Base-by-base conservation (phyloP, 2,797 vertebrate genomes). In the Notamacropus eugenii region DNA sequence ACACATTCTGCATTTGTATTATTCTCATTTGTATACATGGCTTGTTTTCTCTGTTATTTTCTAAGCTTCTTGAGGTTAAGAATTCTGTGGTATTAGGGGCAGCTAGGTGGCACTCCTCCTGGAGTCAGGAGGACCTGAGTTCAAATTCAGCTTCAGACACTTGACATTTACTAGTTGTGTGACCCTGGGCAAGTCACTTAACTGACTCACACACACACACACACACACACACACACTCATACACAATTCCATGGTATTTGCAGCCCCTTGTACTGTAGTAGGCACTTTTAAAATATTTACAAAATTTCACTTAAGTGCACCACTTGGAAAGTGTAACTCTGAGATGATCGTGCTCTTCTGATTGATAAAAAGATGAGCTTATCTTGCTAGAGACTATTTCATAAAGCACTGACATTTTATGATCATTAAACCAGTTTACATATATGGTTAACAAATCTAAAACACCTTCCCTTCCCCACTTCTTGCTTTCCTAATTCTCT, bases 361-460 rank as follows among this genome's bases (percentile, higher is more conserved):
- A n/a, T n/a, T n/a, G 34, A 67, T n/a, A n/a, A 96, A 91, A 87
- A 31, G 90, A 29, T 90, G 40, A 3, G 24, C 22, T 90, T 95
- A 93, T 91, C 1, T 0, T 22, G 28, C 96, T 97, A 95, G 95
- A 90, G 96, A 97, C 95, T 3, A 95, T 95, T 74, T 94, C 92
- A 92, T 52, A 92, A 97, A 96, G 98, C 96, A 52, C 94, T 59
- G 96, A 92, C 90, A 91, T 95, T 95, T 9, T 93, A 96, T 1
- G 97, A 90, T 55, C 52, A 90, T 95, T 90, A 90, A 46, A 46
- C 27, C n/a, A 22, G 82, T 50, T 50, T 90, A 46, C 82, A 19
- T 90, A 96, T 96, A 40, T 93, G 97, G 93, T 56, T 93, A 97
- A 91, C 92, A 97, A 98, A 96, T 93, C 97, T 97, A 97, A 97